Conservation (phyloP, 2,888 invertebrate species). For the Lordiphosa andalusiaca region DNA sequence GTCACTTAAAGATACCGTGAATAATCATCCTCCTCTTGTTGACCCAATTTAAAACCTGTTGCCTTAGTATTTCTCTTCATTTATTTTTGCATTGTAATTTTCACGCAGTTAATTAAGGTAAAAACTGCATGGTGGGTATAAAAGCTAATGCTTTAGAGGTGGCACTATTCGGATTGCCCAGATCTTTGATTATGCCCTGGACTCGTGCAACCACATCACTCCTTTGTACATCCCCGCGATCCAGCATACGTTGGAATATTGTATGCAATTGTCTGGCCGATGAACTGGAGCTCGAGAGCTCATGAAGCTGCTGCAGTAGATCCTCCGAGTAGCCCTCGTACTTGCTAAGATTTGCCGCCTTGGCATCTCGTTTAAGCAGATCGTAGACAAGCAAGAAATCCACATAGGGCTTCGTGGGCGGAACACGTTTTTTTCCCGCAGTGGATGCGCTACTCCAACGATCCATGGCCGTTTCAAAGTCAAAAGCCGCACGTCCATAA, state of each 20-base stretch:
- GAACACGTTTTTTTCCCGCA: conserved; percentile 79
- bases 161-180: conserved; percentile 72
- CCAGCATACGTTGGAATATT: conserved; percentile 76
- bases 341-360: conserved; percentile 78
- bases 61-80: neutral
- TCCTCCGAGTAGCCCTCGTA: conserved; percentile 79
- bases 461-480: conserved; percentile 71
- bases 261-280: conserved; percentile 78
- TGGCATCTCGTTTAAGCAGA: conserved; percentile 80
- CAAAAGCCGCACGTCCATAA: conserved; percentile 75
- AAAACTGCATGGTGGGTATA: conserved; percentile 78
- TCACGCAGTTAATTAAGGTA: conserved; percentile 51
- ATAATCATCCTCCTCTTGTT: too few relatives aligned
- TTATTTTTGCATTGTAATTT: conserved; percentile 10
- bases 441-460: conserved; percentile 76
- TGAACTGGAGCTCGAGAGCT: conserved; percentile 72
- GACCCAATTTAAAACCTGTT: too few relatives aligned
- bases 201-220: conserved; percentile 78
- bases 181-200: conserved; percentile 77
- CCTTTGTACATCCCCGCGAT: conserved; percentile 76
- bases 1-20: too few relatives aligned
- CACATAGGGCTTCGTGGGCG: conserved; percentile 80
- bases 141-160: conserved; percentile 73
- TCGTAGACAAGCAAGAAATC: conserved; percentile 80
- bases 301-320: conserved; percentile 70